phyloP scores from a whole-genome alignment of 2,797 vertebrate species.

The Melopsittacus undulatus region DNA sequence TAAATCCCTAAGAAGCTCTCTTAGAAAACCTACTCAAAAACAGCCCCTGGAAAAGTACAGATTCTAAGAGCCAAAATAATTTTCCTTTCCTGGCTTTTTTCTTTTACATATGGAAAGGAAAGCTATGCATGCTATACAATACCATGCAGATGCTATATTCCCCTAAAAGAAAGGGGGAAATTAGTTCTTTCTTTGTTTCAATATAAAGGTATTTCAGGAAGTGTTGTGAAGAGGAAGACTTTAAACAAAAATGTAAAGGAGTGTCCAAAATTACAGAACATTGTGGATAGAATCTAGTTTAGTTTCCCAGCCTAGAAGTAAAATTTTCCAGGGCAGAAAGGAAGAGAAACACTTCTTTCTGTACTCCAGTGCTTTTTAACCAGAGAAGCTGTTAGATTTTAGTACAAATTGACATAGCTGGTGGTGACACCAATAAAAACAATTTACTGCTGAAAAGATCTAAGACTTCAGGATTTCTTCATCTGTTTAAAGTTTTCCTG shows the following conservation, averaged over 20 bases:
- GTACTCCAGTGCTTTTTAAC: constrained; percentile 47
- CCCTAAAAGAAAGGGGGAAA: background rate
- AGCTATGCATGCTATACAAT: background rate
- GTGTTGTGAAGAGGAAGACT: background rate
- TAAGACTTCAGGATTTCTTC: constrained; percentile 4
- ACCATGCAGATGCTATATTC: background rate
- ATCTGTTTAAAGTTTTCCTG: constrained; percentile 28
- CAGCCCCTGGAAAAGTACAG: constrained; percentile 23
- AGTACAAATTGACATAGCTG: constrained; percentile 52
- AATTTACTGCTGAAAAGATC: constrained; percentile 59
- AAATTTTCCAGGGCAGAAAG: background rate
- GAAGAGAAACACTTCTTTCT: constrained; percentile 8
- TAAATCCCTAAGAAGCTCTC: constrained; percentile 36
- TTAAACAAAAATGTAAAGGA: background rate
- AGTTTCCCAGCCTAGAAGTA: background rate
- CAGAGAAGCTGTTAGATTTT: constrained; percentile 51
- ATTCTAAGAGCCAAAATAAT: background rate
- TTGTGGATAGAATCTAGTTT: background rate
- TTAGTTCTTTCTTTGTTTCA: background rate
- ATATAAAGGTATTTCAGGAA: background rate
- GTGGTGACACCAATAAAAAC: constrained; percentile 64
- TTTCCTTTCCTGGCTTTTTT: background rate
- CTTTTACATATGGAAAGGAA: background rate
- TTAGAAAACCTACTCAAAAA: constrained; percentile 40
- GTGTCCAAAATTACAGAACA: background rate